These are phyloP conservation scores for Trichosurus vulpecula DNA, from an alignment of 2,797 vertebrate genomes.

Conservation along the genomic window DNA sequence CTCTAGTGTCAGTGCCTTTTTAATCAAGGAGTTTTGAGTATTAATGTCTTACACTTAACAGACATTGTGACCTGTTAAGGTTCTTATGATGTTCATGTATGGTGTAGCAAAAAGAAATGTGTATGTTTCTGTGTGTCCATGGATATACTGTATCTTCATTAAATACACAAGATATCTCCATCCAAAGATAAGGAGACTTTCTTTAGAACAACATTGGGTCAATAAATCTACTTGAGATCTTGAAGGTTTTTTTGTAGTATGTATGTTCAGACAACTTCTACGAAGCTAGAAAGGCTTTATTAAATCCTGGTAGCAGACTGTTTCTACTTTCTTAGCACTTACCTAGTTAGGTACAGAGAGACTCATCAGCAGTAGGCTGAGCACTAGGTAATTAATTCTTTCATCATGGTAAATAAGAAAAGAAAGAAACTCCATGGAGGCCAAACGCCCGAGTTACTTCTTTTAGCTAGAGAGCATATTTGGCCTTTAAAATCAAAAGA, in stretches of 20 bases:
- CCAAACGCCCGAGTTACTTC: slow-evolving; percentile 16
- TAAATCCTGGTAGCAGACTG: no score
- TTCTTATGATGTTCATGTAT: neutral
- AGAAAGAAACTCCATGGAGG: neutral
- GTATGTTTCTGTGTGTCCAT: no score
- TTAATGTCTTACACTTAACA: slow-evolving; percentile 21
- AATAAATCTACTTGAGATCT: neutral
- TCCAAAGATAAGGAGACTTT: neutral
- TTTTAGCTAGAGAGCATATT: neutral
- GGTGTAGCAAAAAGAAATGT: slow-evolving; percentile 18
- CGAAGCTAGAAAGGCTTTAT: no score
- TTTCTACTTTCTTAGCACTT: no score
- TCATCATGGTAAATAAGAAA: no score
- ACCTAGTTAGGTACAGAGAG: no score
- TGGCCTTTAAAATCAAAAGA: slow-evolving; percentile 24
- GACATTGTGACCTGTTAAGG: neutral
- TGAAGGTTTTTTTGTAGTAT: no score
- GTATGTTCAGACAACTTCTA: no score
- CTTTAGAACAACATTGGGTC: neutral
- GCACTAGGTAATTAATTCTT: no score
- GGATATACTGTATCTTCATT: neutral
- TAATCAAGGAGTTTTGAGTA: neutral
- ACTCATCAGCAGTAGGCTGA: no score
- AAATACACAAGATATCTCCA: neutral
- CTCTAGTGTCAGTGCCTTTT: neutral